These are phyloP conservation scores for Crypturellus undulatus DNA, from an alignment of 2,113 vertebrate species.

Conservation along the genomic window DNA sequence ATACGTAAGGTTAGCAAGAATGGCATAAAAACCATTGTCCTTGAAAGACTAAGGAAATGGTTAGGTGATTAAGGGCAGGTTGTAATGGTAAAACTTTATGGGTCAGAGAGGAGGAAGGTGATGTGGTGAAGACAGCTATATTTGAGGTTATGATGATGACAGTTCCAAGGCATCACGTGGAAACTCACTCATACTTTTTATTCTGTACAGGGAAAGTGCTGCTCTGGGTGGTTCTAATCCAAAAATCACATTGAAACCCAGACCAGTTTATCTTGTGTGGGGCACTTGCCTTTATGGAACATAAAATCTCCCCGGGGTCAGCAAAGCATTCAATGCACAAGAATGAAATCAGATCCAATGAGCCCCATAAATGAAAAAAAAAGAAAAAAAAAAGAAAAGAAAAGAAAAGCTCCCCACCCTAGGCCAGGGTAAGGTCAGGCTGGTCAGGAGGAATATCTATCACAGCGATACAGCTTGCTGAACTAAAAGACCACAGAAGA, in stretches of 20 bases:
- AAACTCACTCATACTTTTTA: constrained; percentile 52
- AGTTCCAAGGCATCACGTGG: constrained; percentile 50
- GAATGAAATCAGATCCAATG: constrained; percentile 49
- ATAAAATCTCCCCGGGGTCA: constrained; percentile 29
- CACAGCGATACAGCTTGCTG: background rate
- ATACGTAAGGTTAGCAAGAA: constrained; percentile 70
- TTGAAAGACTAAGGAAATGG: constrained; percentile 75
- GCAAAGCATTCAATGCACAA: constrained; percentile 42
- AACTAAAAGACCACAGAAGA: background rate
- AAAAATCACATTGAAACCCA: constrained; percentile 46
- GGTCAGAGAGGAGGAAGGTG: constrained; percentile 71
- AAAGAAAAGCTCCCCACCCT: constrained; percentile 10
- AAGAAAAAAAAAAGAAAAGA: constrained; percentile 45
- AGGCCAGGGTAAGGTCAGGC: constrained; percentile 33
- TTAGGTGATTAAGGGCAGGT: constrained; percentile 73
- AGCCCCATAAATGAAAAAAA: constrained; percentile 42
- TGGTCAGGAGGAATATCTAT: background rate
- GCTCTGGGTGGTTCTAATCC: constrained; percentile 28
- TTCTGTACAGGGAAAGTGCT: background rate
- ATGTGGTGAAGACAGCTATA: constrained; percentile 71
- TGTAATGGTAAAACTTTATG: constrained; percentile 76
- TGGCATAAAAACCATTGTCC: constrained; percentile 77
- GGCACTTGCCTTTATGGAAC: constrained; percentile 19
- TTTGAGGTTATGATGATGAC: constrained; percentile 68
- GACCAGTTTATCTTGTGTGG: constrained; percentile 43